Conservation (phyloP, 2,113 vertebrate genomes). For the Garra rufa region DNA sequence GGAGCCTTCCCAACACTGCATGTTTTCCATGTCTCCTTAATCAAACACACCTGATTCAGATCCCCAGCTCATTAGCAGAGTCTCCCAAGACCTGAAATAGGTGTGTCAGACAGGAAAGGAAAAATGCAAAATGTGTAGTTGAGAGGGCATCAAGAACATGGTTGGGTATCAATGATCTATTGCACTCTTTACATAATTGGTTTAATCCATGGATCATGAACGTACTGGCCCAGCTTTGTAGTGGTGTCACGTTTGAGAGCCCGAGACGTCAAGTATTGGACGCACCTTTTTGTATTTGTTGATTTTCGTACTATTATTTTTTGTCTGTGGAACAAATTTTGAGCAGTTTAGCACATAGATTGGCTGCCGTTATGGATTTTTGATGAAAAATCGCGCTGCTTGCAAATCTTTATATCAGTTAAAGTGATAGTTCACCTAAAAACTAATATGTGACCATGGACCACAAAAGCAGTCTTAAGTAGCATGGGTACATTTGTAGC, state of each 20-base stretch:
- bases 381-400: neutral
- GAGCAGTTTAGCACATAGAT: neutral
- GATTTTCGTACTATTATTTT: neutral
- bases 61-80: too few relatives aligned
- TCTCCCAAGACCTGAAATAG: too few relatives aligned
- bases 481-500: too few relatives aligned
- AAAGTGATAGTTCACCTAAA: neutral
- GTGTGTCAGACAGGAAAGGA: too few relatives aligned
- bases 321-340: neutral
- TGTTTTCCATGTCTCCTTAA: too few relatives aligned
- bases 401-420: neutral
- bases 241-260: neutral
- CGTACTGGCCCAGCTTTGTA: neutral
- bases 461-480: too few relatives aligned
- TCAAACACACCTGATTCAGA: too few relatives aligned
- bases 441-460: too few relatives aligned
- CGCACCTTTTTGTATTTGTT: neutral
- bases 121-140: too few relatives aligned
- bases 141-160: too few relatives aligned
- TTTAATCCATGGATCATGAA: neutral
- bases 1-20: too few relatives aligned
- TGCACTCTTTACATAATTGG: slow-evolving; percentile 3
- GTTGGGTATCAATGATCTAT: neutral
- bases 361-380: neutral
- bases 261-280: neutral